These are phyloP conservation scores for Neelides folsomi DNA, from an alignment of 2,888 invertebrate genomes.

Conservation along the genomic window DNA sequence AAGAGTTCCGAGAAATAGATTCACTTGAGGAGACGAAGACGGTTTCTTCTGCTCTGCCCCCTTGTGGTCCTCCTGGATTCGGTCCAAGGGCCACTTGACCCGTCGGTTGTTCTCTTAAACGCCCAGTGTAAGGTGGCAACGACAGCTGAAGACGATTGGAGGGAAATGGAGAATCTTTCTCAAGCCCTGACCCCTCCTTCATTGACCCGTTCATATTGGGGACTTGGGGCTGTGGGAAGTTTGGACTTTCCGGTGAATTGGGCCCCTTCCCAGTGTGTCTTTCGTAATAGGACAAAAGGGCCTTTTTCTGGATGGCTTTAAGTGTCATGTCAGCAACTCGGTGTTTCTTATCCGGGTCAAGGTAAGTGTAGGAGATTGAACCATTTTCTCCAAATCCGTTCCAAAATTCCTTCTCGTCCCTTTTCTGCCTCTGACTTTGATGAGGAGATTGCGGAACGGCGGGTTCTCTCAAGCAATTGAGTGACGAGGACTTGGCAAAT, in stretches of 20 bases:
- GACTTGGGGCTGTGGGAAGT: neutral
- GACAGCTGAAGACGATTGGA: slow-evolving; percentile 24
- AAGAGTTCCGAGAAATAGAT: slow-evolving; percentile 9
- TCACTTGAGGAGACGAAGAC: slow-evolving; percentile 4
- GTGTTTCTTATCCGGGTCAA: slow-evolving; percentile 60
- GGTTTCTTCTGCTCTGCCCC: neutral
- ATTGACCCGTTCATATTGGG: neutral
- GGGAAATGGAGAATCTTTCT: slow-evolving; percentile 25
- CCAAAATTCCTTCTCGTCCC: neutral
- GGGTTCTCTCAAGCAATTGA: neutral
- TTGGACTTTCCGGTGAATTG: slow-evolving; percentile 8
- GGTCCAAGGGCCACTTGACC: neutral
- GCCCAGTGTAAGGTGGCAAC: slow-evolving; percentile 24
- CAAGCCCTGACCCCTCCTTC: slow-evolving; percentile 6
- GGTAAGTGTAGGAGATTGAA: slow-evolving; percentile 47
- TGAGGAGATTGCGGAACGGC: neutral
- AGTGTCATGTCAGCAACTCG: slow-evolving; percentile 55
- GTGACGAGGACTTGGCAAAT: neutral
- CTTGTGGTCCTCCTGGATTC: neutral
- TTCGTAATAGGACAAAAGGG: slow-evolving; percentile 65
- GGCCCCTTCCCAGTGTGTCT: slow-evolving; percentile 42
- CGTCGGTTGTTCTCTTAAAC: slow-evolving; percentile 1
- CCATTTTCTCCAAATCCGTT: neutral
- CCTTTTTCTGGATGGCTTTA: slow-evolving; percentile 70
- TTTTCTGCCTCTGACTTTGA: neutral